Conservation (phyloP, 2,113 vertebrate species). For the Xiphophorus hellerii region DNA sequence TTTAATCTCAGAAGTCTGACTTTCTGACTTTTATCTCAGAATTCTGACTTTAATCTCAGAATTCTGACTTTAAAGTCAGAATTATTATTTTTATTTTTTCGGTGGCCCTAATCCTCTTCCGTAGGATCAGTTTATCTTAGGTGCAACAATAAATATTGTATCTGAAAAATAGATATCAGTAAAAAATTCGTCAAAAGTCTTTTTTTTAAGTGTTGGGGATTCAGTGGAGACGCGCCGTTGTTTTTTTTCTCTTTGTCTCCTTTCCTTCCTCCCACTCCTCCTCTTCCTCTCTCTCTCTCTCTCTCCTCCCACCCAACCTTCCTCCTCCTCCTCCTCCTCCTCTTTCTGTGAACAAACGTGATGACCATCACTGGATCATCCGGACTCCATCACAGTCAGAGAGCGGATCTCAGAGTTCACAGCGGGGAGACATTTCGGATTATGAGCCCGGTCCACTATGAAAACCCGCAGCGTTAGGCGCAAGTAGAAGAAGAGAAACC, state of each 20-base stretch:
- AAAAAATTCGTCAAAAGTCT: not conserved
- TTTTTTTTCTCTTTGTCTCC: constrained; percentile 40
- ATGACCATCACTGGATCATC: constrained; percentile 53
- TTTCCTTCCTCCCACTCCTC: not conserved
- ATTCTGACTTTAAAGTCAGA: no score
- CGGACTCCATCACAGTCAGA: constrained; percentile 44
- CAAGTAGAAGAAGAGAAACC: constrained; percentile 14
- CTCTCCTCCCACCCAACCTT: constrained; percentile 8
- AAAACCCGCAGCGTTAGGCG: constrained; percentile 4
- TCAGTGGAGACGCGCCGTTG: no score
- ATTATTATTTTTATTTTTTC: no score
- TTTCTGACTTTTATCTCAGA: no score
- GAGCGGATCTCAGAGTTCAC: constrained; percentile 19
- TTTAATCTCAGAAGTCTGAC: no score
- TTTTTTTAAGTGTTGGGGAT: not conserved
- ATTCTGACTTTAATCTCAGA: no score
- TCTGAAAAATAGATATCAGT: no score
- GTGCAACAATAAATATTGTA: no score
- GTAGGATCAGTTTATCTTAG: no score
- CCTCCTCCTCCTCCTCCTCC: constrained; percentile 59
- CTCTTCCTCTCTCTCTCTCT: not conserved
- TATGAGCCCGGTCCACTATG: constrained; percentile 39
- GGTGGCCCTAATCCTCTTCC: no score
- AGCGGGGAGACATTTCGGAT: constrained; percentile 28
- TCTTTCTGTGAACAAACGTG: constrained; percentile 39